Evolutionary conservation across 2,888 invertebrate genomes (phyloP).

Genomic region (Zaprionus obscuricornis): DNA sequence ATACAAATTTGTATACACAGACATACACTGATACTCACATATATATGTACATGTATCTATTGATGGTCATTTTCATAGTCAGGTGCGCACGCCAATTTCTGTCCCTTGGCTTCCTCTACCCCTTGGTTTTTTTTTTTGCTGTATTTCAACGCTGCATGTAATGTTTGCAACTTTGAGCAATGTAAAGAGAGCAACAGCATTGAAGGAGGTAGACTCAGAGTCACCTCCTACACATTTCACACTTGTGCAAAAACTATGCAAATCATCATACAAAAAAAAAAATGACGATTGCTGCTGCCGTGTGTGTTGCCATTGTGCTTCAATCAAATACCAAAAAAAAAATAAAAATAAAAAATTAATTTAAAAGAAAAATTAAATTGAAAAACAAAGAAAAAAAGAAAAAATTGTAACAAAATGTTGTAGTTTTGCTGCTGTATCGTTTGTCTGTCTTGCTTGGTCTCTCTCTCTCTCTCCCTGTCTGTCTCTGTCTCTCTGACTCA

Average conservation of each 20-base stretch:
- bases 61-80: slow-evolving; percentile 61
- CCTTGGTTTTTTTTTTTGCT: not conserved
- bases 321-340: slow-evolving; percentile 6
- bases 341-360: too few species aligned
- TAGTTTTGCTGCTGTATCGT: slow-evolving; percentile 28
- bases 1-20: slow-evolving; percentile 10
- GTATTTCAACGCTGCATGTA: slow-evolving; percentile 5
- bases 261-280: slow-evolving; percentile 29
- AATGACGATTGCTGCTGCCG: slow-evolving; percentile 25
- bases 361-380: too few species aligned
- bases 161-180: slow-evolving; percentile 12
- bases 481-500: too few species aligned
- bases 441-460: slow-evolving; percentile 32
- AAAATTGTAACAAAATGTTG: slow-evolving; percentile 48
- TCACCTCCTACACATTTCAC: too few species aligned
- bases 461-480: slow-evolving; percentile 20
- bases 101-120: not conserved
- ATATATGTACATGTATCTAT: slow-evolving; percentile 30
- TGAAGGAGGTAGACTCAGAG: too few species aligned
- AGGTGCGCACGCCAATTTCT: slow-evolving; percentile 58
- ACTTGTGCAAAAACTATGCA: slow-evolving; percentile 24
- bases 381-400: slow-evolving; percentile 7
- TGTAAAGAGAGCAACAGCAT: too few species aligned
- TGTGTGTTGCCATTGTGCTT: slow-evolving; percentile 28
- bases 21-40: too few species aligned